Evolutionary conservation across 2,797 vertebrate genomes (phyloP), one percentile per base, ranked within the genome.

Genomic region (Sorex maritimensis): DNA sequence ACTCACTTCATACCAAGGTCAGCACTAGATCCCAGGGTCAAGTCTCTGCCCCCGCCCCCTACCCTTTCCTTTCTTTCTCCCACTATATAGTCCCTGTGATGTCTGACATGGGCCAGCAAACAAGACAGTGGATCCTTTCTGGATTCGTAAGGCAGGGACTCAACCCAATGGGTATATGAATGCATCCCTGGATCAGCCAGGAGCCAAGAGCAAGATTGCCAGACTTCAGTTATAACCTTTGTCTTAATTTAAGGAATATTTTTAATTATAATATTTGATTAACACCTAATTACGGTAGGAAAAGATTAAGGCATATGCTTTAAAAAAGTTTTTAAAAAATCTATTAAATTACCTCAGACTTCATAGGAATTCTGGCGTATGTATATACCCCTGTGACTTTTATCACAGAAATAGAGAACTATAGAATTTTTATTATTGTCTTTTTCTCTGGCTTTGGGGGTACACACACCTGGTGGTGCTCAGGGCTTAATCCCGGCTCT

Each of bases 211-310:
- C n/a, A 52, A 34, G 65, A 58, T 14, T 5, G 58, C 15, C 67
- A 74, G n/a, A 67, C 78, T 67, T 81, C 15, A 93, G 41, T 65
- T 61, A 6, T 88, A 90, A 71, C 34, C 61, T 69, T 90, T 91
- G 38, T 67, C 93, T 85, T 78, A 77, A 87, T 58, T 89, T 90
- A 86, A 88, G 72, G 19, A 90, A 49, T 77, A 78, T 79, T 75
- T 90, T 84, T 65, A 44, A 93, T 78, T 79, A 61, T 89, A 87
- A 63, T 81, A 30, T 17, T 28, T 19, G 46, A 88, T 46, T 65
- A 52, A 78, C 44, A 68, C 21, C 21, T 67, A 84, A 79, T 73
- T 15, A 83, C 80, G 19, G 46, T 81, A 61, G 46, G 92, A 92
- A 79, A 46, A 34, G 34, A 65, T 90, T 90, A 73, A 86, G 91